phyloP scores from a whole-genome alignment of 2,113 vertebrate species.

The Equus quagga region DNA sequence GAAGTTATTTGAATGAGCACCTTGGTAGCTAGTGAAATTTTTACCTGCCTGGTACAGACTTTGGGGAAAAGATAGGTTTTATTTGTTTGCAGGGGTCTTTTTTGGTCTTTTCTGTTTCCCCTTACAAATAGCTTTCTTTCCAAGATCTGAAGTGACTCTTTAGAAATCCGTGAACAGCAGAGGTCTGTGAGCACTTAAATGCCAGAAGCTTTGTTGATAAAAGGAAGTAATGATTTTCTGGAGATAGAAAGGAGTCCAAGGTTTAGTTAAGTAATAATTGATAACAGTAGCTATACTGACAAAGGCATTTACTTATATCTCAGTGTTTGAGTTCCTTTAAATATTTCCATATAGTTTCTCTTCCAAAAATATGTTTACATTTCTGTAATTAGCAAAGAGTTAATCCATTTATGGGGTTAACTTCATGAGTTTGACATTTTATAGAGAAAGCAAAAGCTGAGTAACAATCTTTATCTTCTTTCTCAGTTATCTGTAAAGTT shows the following conservation, averaged over 20 bases:
- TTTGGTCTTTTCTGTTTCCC: background rate
- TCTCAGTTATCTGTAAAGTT: background rate
- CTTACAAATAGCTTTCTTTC: background rate
- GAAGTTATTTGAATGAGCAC: background rate
- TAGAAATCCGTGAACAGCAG: background rate
- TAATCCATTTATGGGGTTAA: background rate
- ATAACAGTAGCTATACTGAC: background rate
- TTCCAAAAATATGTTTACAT: background rate
- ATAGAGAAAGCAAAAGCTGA: background rate
- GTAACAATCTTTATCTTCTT: background rate
- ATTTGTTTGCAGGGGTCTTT: background rate
- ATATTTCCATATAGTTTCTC: conserved; percentile 22
- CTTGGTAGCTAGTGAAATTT: background rate
- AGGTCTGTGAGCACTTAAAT: background rate
- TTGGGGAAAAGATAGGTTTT: background rate
- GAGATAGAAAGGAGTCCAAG: background rate
- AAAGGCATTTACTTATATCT: background rate
- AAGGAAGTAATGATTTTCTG: conserved; percentile 31
- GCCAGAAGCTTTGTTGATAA: background rate
- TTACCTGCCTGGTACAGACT: background rate
- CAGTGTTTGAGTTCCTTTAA: background rate
- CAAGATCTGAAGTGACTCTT: background rate
- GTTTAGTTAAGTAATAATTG: conserved; percentile 39
- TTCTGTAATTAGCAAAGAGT: conserved; percentile 12
- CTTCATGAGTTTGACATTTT: conserved; percentile 38